Conservation (phyloP, 2,888 invertebrate species). For the Argyra leucocephala region DNA sequence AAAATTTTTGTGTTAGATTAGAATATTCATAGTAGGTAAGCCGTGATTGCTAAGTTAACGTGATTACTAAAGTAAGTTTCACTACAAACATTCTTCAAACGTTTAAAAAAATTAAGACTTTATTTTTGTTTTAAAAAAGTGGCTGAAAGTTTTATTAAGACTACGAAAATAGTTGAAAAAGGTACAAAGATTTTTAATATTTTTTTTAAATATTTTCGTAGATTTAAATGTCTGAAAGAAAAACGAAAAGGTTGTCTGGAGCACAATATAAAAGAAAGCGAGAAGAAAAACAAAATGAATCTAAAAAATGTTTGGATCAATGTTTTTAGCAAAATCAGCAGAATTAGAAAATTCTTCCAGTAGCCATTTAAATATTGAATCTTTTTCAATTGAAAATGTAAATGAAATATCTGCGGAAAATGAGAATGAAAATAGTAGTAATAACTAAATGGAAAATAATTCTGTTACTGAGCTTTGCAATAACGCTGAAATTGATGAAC, state of each 20-base stretch:
- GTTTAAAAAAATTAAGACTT: no score
- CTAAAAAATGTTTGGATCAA: not conserved
- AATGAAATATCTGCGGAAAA: slow-evolving; percentile 9
- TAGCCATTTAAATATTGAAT: not conserved
- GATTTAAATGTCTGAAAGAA: slow-evolving; percentile 8
- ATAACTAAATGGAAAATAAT: slow-evolving; percentile 6
- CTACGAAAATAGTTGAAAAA: not conserved
- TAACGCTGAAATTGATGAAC: slow-evolving; percentile 9
- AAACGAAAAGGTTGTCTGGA: slow-evolving; percentile 1
- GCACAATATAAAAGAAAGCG: slow-evolving; percentile 9
- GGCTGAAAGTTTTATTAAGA: no score
- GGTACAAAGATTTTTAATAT: slow-evolving; percentile 1
- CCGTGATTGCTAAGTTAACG: slow-evolving; percentile 8
- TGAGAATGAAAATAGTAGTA: slow-evolving; percentile 2
- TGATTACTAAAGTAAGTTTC: no score
- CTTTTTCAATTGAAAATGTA: not conserved
- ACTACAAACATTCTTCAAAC: no score
- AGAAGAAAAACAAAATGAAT: slow-evolving; percentile 1
- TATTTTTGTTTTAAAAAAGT: no score
- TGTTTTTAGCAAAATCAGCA: no score
- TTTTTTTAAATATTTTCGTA: slow-evolving; percentile 2
- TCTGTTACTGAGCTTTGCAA: not conserved
- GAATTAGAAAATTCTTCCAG: no score
- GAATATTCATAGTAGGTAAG: slow-evolving; percentile 9
- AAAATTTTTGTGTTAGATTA: slow-evolving; percentile 9